A percentile compares a stretch with the other conserved stretches of the same genome.
Conservation (phyloP, 2,888 invertebrate species). For the Hypolimnas misippus region DNA sequence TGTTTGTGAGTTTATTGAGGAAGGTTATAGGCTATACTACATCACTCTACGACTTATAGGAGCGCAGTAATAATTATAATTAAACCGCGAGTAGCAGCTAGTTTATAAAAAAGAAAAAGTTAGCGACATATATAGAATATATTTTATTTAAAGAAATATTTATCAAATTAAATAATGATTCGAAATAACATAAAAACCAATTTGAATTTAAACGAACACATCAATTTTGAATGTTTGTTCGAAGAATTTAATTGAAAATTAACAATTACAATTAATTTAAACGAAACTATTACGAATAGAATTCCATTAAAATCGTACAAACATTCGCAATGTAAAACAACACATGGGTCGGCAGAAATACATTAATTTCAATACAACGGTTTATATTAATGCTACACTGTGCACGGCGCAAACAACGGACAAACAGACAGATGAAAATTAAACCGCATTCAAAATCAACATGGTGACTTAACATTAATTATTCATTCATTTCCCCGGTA, state of each 20-base stretch:
- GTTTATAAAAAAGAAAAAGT: too few species aligned
- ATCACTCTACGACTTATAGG: too few species aligned
- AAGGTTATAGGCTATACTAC: too few species aligned
- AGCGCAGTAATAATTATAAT: too few species aligned
- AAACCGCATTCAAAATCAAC: constrained; percentile 60
- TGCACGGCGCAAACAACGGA: constrained; percentile 24
- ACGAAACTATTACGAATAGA: neutral
- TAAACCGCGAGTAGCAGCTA: too few species aligned
- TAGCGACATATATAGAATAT: too few species aligned
- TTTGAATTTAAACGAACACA: neutral
- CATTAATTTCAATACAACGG: constrained; percentile 15
- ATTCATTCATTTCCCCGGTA: constrained; percentile 50
- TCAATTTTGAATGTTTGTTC: neutral
- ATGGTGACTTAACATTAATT: constrained; percentile 61
- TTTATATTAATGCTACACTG: constrained; percentile 26
- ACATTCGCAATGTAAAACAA: constrained; percentile 11
- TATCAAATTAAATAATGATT: too few species aligned
- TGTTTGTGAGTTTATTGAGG: too few species aligned
- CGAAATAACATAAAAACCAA: neutral
- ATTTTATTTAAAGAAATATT: too few species aligned
- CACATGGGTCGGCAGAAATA: constrained; percentile 8
- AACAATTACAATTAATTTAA: neutral
- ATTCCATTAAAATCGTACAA: constrained; percentile 8
- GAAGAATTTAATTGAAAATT: constrained; percentile 3
- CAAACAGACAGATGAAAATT: constrained; percentile 63